Evolutionary conservation across 30 jellyfish, hydroid and myxozoan species (phyloP).

Genomic region (Aurelia sp.): DNA sequence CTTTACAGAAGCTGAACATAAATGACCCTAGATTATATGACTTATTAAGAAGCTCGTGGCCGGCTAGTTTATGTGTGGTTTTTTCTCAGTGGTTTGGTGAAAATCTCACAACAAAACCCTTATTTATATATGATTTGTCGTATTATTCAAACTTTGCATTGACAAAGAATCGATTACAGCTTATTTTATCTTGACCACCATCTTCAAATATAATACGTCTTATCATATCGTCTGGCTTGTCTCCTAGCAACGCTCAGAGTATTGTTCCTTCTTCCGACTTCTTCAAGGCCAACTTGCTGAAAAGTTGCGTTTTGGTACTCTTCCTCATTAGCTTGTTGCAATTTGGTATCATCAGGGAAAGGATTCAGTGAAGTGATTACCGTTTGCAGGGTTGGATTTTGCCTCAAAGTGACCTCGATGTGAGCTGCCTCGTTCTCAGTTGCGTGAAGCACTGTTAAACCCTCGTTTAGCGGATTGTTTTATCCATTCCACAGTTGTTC

Average conservation of each 20-base stretch:
- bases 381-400: no score
- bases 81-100: constrained; percentile 7
- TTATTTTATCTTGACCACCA: constrained; percentile 60
- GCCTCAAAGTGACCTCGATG: neutral
- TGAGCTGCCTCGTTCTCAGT: neutral
- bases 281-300: no score
- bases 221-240: constrained; percentile 58
- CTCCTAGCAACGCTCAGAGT: constrained; percentile 16
- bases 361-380: no score
- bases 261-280: constrained; percentile 31
- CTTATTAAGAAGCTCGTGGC: constrained; percentile 52
- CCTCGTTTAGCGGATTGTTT: constrained; percentile 15
- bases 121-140: constrained; percentile 50
- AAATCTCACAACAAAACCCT: constrained; percentile 44
- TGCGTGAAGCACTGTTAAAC: no score
- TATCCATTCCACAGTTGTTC: constrained; percentile 32
- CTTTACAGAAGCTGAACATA: neutral
- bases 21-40: constrained; percentile 34
- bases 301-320: no score
- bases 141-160: constrained; percentile 43
- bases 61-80: constrained; percentile 44
- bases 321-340: no score
- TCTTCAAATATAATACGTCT: constrained; percentile 42
- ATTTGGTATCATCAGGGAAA: no score
- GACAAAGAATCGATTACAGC: constrained; percentile 55